Conservation (phyloP, 2,797 vertebrate species). For the Mus spretus region DNA sequence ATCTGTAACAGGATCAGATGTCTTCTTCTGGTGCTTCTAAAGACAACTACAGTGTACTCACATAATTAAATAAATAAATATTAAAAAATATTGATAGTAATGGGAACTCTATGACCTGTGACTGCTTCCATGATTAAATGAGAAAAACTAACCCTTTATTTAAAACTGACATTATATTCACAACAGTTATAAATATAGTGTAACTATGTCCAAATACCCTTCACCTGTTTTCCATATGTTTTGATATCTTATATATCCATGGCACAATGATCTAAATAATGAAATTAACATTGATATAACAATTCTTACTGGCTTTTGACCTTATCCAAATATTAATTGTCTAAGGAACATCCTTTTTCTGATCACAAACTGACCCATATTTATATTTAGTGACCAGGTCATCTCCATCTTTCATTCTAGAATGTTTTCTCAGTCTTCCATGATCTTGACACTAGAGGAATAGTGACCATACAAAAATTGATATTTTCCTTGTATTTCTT, state of each 20-base stretch:
- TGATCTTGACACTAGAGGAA: not conserved
- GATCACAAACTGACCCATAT: not conserved
- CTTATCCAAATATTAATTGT: slow-evolving; percentile 17
- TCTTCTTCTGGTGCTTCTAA: too few relatives aligned
- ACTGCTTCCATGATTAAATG: slow-evolving; percentile 6
- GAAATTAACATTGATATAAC: not conserved
- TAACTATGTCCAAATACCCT: not conserved
- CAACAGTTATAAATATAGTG: not conserved
- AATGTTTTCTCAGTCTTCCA: not conserved
- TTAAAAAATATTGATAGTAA: not conserved
- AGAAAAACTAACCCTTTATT: slow-evolving; percentile 31
- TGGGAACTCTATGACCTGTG: slow-evolving; percentile 2
- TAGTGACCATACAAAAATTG: not conserved
- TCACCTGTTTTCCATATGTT: not conserved
- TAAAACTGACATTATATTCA: slow-evolving; percentile 40
- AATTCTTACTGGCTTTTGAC: not conserved
- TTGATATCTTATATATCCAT: not conserved
- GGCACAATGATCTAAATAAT: not conserved
- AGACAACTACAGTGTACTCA: too few relatives aligned
- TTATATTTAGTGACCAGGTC: not conserved
- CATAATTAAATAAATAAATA: too few relatives aligned
- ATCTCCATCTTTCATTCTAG: not conserved
- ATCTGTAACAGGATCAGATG: too few relatives aligned
- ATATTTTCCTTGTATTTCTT: slow-evolving; percentile 42
- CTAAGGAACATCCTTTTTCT: not conserved